Conservation (phyloP, 1,140 invertebrate genomes). For the Diploscapter pachys region DNA sequence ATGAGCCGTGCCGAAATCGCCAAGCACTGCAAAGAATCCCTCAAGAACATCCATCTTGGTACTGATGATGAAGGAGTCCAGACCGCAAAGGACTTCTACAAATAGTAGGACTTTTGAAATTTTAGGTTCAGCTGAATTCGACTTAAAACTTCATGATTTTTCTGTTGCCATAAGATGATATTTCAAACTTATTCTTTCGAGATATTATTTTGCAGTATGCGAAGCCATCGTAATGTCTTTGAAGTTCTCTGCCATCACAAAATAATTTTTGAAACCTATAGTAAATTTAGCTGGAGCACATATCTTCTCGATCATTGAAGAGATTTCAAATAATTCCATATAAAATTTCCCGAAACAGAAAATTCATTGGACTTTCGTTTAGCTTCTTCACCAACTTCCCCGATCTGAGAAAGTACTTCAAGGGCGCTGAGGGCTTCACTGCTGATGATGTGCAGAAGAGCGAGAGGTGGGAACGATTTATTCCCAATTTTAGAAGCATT, state of each 20-base stretch:
- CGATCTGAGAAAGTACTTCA: conserved; percentile 46
- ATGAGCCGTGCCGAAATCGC: conserved; percentile 37
- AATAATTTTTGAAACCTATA: neutral
- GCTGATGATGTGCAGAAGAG: conserved; percentile 49
- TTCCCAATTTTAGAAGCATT: conserved; percentile 2
- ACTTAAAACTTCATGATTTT: conserved; percentile 6
- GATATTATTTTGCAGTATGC: too few relatives aligned
- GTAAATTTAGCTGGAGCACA: too few relatives aligned
- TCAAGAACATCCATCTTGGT: conserved; percentile 33
- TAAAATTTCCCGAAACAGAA: too few relatives aligned
- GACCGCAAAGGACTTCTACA: conserved; percentile 47
- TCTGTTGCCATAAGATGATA: neutral
- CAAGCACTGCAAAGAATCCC: conserved; percentile 37
- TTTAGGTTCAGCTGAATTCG: too few relatives aligned
- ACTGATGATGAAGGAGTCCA: conserved; percentile 39
- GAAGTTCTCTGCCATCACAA: neutral
- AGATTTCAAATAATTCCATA: too few relatives aligned
- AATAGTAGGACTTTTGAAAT: conserved; percentile 36
- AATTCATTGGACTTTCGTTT: neutral
- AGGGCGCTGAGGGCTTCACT: conserved; percentile 45
- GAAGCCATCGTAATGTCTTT: too few relatives aligned
- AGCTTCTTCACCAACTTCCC: conserved; percentile 45
- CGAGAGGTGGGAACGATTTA: conserved; percentile 27
- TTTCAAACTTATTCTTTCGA: too few relatives aligned
- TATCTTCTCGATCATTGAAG: conserved; percentile 14